Base-by-base conservation (phyloP, 2,113 vertebrate species). In the Galeopterus variegatus region DNA sequence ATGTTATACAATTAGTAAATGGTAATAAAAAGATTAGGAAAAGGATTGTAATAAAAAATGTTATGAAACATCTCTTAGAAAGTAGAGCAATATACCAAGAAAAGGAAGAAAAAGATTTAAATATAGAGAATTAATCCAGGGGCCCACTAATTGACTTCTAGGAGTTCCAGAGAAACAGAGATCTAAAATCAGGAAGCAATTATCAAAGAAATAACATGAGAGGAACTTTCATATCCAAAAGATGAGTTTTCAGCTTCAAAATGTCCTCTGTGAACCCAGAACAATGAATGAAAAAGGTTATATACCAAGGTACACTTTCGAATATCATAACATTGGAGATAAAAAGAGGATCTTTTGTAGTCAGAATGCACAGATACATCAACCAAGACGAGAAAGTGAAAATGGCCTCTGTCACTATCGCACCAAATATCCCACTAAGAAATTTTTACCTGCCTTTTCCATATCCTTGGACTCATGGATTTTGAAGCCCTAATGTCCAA, bases 151-250 rank as follows among this genome's bases (percentile, higher is more conserved):
- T 60, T 93, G 33, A 75, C 15, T 72, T 88, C 26, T n/a, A 89
- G 12, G 69, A 62, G 17, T 41, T 83, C 45, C n/a, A 83, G 15
- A 54, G 70, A 77, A 88, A 88, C 3, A 77, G 41, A 87, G 14
- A 89, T 93, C 62, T 93, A 28, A 89, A 93, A 83, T 69, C 54
- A 54, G 62, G 50, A 75, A 67, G 41, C 69, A 83, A 84, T 81
- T 83, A 69, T 64, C 54, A 80, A 79, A 93, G 12, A 54, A 82
- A 54, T 56, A 80, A 80, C 6, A 67, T 76, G 45, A 15, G 64
- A 81, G 8, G 77, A 83, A 26, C 82, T 91, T 87, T 33, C 33
- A 64, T 70, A 92, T 33, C 13, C 10, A 45, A 82, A 91, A 75
- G 75, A 41, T 88, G 18, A 69, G 21, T 58, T 83, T 93, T 80